Conservation (phyloP, 2,797 vertebrate species). For the Liasis olivaceus region DNA sequence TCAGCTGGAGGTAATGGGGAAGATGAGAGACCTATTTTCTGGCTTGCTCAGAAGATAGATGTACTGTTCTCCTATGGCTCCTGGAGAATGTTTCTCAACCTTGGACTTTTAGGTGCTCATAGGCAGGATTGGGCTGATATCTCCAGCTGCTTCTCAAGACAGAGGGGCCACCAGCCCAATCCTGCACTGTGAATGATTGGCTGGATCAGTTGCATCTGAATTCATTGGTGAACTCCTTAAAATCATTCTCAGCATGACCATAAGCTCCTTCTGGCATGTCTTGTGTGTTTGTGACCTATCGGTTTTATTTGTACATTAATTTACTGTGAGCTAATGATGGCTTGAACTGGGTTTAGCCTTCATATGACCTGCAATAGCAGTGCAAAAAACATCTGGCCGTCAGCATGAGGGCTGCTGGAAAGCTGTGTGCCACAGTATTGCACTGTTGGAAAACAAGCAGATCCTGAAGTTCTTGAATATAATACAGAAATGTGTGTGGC, state of each 20-base stretch:
- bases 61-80: slow-evolving; percentile 55
- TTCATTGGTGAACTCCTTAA: background rate
- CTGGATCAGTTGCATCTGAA: background rate
- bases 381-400: background rate
- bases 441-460: background rate
- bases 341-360: background rate
- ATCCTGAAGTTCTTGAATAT: background rate
- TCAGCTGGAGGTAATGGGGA: background rate
- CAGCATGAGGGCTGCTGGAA: background rate
- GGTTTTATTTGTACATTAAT: background rate
- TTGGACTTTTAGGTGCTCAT: background rate
- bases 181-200: no score
- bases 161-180: background rate
- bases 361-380: background rate
- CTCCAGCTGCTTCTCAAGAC: background rate
- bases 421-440: background rate
- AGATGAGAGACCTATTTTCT: background rate
- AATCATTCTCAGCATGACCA: background rate
- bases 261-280: background rate
- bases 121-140: background rate
- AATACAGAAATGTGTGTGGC: background rate
- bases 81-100: background rate
- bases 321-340: background rate
- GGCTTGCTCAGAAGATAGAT: background rate
- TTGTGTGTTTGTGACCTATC: background rate